These are phyloP conservation scores for Lutjanus campechanus DNA, from an alignment of 2,797 vertebrate genomes.

Conservation along the genomic window DNA sequence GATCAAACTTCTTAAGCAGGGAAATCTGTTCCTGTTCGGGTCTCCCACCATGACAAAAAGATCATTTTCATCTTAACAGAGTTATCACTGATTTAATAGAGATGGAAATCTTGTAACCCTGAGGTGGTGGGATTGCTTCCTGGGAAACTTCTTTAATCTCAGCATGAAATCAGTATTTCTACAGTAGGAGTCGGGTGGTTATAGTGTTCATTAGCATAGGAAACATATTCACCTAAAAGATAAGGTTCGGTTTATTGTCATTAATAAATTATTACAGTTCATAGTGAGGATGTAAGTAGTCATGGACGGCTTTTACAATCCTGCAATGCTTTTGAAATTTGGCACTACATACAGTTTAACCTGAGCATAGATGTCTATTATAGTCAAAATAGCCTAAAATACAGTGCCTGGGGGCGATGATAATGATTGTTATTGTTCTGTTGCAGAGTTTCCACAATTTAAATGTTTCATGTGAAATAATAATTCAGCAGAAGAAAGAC, in stretches of 20 bases:
- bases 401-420: background rate
- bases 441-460: background rate
- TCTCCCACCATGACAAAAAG: conserved; percentile 16
- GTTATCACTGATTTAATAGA: conserved; percentile 27
- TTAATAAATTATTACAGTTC: background rate
- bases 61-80: conserved; percentile 22
- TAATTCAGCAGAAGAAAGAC: background rate
- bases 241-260: background rate
- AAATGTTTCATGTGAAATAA: background rate
- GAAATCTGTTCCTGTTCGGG: background rate
- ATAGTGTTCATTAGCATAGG: conserved; percentile 14
- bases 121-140: conserved; percentile 9
- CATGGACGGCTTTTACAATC: background rate
- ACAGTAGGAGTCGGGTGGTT: conserved; percentile 7
- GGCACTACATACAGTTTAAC: background rate
- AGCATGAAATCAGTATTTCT: conserved; percentile 32
- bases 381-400: background rate
- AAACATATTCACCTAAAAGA: background rate
- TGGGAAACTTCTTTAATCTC: conserved; percentile 29
- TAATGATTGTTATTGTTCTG: background rate
- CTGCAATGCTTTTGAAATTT: background rate
- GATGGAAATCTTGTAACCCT: conserved; percentile 36
- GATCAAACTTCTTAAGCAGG: background rate
- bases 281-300: background rate
- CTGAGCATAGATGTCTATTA: background rate